phyloP scores from a whole-genome alignment of 2,797 vertebrate genomes.

The Buceros bicornis region DNA sequence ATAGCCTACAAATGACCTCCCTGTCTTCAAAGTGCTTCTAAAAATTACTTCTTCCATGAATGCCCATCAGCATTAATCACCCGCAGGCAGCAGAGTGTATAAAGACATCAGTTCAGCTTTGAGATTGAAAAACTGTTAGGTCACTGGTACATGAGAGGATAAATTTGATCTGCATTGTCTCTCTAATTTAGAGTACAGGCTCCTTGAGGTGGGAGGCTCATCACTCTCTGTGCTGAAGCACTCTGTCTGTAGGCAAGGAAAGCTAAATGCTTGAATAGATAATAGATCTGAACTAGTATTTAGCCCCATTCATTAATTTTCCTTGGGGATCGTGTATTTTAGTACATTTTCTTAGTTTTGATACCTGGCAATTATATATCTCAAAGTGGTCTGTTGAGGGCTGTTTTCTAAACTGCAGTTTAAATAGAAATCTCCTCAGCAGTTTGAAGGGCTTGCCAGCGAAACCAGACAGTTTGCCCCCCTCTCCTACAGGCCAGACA shows the following conservation, averaged over 20 bases:
- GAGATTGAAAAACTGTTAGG: not conserved
- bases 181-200: not conserved
- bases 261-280: not conserved
- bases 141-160: not conserved
- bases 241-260: not conserved
- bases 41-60: constrained; percentile 12
- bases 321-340: not conserved
- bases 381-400: not conserved
- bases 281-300: not conserved
- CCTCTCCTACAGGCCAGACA: not conserved
- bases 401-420: not conserved
- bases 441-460: not conserved
- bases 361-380: not conserved
- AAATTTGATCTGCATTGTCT: constrained; percentile 1
- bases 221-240: not conserved
- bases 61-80: constrained; percentile 56
- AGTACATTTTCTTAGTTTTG: not conserved
- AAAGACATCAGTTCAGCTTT: constrained; percentile 26
- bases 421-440: not conserved
- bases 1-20: constrained; percentile 41
- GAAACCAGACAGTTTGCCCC: not conserved
- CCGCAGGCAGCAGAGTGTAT: constrained; percentile 33
- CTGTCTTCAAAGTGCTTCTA: constrained; percentile 54
- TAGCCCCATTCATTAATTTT: not conserved
- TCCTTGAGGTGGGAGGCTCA: not conserved